Conservation (phyloP, 2,113 vertebrate species). For the Apodemus speciosus region DNA sequence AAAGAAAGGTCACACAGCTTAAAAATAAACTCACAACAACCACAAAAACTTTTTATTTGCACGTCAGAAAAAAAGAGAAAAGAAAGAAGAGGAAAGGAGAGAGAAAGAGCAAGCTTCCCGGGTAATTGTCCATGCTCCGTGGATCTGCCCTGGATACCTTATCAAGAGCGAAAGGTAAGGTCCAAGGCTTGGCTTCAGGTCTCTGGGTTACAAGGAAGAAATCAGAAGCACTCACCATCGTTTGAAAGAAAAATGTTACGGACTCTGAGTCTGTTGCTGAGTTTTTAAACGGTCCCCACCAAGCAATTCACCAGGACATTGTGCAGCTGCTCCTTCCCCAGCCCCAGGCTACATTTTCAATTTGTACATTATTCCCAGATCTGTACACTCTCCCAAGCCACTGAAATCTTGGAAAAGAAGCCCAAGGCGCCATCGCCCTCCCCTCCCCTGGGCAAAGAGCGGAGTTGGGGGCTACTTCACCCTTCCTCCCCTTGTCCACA, state of each 20-base stretch:
- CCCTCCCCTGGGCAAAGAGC: rapidly evolving
- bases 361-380: background rate
- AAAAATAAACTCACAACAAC: conserved; percentile 13
- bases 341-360: rapidly evolving
- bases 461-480: background rate
- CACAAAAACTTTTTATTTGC: conserved; percentile 28
- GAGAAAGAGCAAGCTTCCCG: background rate
- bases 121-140: background rate
- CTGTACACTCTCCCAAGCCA: rapidly evolving
- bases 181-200: background rate
- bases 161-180: background rate
- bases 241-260: conserved; percentile 31
- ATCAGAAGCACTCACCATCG: background rate
- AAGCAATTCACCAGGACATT: background rate
- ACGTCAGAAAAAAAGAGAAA: background rate
- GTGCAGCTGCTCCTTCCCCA: background rate
- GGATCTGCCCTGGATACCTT: background rate
- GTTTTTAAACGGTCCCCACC: background rate
- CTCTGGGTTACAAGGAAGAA: background rate
- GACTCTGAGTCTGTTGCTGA: background rate
- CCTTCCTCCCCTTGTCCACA: background rate
- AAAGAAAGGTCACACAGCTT: background rate
- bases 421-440: background rate
- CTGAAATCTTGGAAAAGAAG: background rate
- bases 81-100: background rate